Evolutionary conservation across 2,113 vertebrate species (phyloP), one percentile per base, ranked within the genome.

Genomic region (Rousettus leschenaultii): DNA sequence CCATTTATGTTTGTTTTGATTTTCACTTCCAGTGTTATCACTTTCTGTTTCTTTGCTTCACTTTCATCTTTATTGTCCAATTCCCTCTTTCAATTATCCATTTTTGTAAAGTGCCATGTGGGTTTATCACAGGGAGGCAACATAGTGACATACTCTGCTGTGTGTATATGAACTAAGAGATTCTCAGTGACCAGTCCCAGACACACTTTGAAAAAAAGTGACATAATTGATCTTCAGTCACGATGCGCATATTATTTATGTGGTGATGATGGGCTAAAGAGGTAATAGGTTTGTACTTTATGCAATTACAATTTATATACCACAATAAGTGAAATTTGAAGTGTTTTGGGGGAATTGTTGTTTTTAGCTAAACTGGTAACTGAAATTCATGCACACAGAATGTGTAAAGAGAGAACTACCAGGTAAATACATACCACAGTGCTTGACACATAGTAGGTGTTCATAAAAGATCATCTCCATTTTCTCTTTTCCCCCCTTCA

Each of bases 401-500:
- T 59, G 14, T 65, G 18, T 74, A 19, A 87, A 30, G 30, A 77
- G 43, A 86, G 43, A 33, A 40, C 40, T 84, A 8, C 40, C 43
- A 90, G 16, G 71, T 73, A 86, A 82, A 28, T 84, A 24, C 61
- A 70, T 59, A 59, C 15, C 8, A 68, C 40, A 26, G 30, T 78
- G 9, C 13, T 89, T 77, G 22, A 68, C 84, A 53, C 14, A 38
- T 51, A 84, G 4, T 48, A 33, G 55, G 19, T 53, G 2, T 18
- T 89, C 63, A 75, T 92, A 68, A 70, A 92, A 96, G 19, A 53
- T 68, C 68, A 79, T 13, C 7, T 79, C 30, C 22, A 1, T 35
- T 85, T 96, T 90, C 22, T 59, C 61, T 68, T 80, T 79, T 93
- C 79, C 70, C 33, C 35, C 9, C 43, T 93, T 91, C 35, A 82